These are phyloP conservation scores for Cygnus olor DNA, from an alignment of 2,797 vertebrate species.

Conservation along the genomic window DNA sequence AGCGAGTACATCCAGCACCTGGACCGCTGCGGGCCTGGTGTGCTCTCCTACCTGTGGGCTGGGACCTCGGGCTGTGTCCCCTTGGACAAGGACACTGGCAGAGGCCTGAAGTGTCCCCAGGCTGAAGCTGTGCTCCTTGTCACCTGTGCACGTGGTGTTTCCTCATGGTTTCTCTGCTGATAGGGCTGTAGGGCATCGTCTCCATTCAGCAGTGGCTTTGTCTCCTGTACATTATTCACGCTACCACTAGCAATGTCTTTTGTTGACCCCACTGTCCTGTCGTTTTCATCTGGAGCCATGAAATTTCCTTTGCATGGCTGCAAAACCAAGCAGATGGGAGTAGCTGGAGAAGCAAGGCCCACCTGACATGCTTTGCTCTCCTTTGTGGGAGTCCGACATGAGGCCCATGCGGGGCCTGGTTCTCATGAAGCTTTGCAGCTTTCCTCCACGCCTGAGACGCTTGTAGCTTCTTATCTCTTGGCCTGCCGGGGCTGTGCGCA, in stretches of 20 bases:
- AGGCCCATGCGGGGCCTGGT: not conserved
- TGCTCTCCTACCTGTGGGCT: not conserved
- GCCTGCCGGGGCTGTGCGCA: rapidly evolving
- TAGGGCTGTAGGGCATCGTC: not conserved
- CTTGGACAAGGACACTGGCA: not conserved
- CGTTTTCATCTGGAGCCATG: not conserved
- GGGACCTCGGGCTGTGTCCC: not conserved
- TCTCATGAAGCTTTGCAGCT: not conserved
- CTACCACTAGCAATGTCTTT: not conserved
- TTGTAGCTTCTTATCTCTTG: not conserved
- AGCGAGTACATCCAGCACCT: not conserved
- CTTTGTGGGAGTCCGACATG: not conserved
- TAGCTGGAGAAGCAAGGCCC: not conserved
- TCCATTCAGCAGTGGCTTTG: not conserved
- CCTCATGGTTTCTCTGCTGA: not conserved
- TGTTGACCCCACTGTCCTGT: not conserved
- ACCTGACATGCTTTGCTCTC: not conserved
- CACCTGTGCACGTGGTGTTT: not conserved
- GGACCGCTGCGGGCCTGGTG: no score
- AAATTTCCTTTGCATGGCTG: not conserved
- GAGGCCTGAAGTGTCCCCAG: not conserved
- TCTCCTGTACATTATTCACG: not conserved
- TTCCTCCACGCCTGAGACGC: rapidly evolving
- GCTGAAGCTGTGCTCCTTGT: not conserved
- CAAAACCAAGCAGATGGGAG: not conserved